Evolutionary conservation across 2,113 vertebrate genomes (phyloP).

Genomic region (Grammomys dolichurus): DNA sequence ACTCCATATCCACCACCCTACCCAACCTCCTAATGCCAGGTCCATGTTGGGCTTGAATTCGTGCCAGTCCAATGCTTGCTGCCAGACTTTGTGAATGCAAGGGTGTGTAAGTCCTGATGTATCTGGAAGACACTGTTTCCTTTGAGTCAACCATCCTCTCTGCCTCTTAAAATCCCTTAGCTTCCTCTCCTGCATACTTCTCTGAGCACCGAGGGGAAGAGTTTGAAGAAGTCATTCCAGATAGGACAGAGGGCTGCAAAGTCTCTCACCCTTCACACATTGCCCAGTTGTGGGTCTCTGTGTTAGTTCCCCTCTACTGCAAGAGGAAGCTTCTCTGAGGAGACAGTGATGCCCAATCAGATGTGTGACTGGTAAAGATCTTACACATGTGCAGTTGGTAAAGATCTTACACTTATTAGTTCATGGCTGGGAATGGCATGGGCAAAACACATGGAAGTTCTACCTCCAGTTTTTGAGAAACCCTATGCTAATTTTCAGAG

Average conservation of each 20-base stretch:
- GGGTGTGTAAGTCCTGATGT: background rate
- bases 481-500: background rate
- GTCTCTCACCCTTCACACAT: background rate
- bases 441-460: background rate
- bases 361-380: background rate
- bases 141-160: background rate
- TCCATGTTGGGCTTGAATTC: background rate
- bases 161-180: background rate
- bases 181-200: background rate
- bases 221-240: background rate
- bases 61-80: background rate
- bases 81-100: background rate
- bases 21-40: no score
- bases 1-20: no score
- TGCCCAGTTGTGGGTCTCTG: background rate
- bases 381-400: background rate
- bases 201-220: background rate
- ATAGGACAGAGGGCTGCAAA: background rate
- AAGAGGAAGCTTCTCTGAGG: background rate
- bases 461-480: background rate
- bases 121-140: background rate
- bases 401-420: background rate
- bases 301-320: background rate
- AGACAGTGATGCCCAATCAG: background rate
- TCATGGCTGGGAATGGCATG: background rate